These are phyloP conservation scores for Nipponia nippon DNA, from an alignment of 2,113 vertebrate species.

Conservation along the genomic window DNA sequence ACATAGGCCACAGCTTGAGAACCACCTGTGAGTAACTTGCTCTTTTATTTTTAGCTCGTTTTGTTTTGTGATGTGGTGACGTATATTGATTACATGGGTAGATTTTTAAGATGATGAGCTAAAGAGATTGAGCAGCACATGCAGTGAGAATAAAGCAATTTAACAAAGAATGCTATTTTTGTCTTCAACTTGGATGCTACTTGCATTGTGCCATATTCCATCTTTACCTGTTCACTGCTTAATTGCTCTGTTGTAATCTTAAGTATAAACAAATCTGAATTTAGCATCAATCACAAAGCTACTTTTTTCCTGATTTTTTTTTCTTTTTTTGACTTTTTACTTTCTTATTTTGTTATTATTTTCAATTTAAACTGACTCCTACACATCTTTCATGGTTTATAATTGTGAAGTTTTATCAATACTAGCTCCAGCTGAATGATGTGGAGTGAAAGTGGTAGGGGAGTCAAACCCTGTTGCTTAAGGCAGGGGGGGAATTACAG, in stretches of 20 bases:
- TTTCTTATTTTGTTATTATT: background rate
- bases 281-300: background rate
- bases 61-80: constrained; percentile 9
- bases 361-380: background rate
- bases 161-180: background rate
- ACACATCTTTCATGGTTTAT: background rate
- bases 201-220: background rate
- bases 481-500: background rate
- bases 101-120: constrained; percentile 4
- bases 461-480: background rate
- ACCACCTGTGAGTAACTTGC: constrained; percentile 2
- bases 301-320: background rate
- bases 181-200: background rate
- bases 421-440: background rate
- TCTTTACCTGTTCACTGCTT: background rate
- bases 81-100: background rate
- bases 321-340: background rate
- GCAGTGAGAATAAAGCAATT: background rate
- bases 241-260: background rate
- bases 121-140: background rate
- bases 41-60: constrained; percentile 11
- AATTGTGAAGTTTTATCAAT: background rate
- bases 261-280: background rate
- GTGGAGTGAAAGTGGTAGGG: background rate
- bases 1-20: background rate